Evolutionary conservation across 2,113 vertebrate genomes (phyloP).

Genomic region (Megaceryle maxima): DNA sequence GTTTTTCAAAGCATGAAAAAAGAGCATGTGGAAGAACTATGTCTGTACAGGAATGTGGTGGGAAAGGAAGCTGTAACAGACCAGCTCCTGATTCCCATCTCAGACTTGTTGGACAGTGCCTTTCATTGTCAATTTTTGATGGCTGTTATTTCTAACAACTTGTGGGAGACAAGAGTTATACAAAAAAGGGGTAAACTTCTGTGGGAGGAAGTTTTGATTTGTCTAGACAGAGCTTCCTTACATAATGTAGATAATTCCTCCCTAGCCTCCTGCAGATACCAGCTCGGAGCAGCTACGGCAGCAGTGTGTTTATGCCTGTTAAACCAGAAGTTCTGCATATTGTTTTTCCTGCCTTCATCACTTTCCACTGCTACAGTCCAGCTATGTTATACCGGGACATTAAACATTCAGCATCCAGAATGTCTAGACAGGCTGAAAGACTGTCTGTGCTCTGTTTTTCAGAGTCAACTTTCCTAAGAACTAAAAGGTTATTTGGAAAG

Average conservation of each 20-base stretch:
- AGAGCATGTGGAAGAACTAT: not conserved
- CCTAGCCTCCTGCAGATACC: not conserved
- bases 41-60: not conserved
- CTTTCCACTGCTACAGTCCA: slow-evolving; percentile 17
- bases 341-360: slow-evolving; percentile 35
- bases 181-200: not conserved
- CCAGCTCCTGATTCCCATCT: not conserved
- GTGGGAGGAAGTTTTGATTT: not conserved
- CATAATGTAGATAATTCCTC: not conserved
- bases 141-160: not conserved
- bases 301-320: not conserved
- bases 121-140: not conserved
- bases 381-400: not conserved
- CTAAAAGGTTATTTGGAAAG: not conserved
- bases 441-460: not conserved
- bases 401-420: slow-evolving; percentile 29
- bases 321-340: slow-evolving; percentile 57
- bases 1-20: not conserved
- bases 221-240: slow-evolving; percentile 24
- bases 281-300: not conserved
- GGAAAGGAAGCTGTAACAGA: not conserved
- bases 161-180: not conserved
- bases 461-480: not conserved
- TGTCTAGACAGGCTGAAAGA: slow-evolving; percentile 46
- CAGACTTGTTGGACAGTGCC: not conserved